Percentiles rank a stretch among this genome's conserved stretches.
Evolutionary conservation across 2,797 vertebrate genomes (phyloP).

Genomic region (Phataginus tricuspis): DNA sequence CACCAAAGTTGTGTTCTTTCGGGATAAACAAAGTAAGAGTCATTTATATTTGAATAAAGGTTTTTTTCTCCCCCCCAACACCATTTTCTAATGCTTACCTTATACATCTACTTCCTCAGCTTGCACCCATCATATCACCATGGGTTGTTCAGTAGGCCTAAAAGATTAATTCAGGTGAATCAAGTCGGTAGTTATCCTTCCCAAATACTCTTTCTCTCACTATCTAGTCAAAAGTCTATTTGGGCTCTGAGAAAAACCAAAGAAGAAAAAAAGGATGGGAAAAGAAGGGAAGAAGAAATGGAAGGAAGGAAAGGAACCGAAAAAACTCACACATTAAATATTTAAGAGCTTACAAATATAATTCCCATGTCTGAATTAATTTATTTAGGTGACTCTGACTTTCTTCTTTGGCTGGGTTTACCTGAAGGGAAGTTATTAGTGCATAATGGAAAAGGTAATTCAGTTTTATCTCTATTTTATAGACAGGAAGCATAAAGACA

Average conservation of each 20-base stretch:
- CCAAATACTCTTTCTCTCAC: neutral
- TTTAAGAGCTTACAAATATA: neutral
- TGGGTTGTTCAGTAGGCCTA: neutral
- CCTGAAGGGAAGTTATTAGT: neutral
- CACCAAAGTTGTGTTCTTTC: neutral
- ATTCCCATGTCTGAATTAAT: conserved; percentile 65
- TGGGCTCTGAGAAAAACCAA: neutral
- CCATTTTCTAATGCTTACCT: neutral
- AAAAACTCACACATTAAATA: neutral
- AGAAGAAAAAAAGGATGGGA: neutral
- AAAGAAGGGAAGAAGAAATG: neutral
- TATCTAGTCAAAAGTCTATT: neutral
- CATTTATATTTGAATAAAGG: neutral
- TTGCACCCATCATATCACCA: neutral
- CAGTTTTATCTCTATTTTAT: neutral
- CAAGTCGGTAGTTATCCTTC: neutral
- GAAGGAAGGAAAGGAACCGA: neutral
- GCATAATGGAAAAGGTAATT: neutral
- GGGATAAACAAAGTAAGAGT: neutral
- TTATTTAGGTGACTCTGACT: neutral
- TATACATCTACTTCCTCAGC: neutral
- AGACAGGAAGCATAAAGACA: neutral
- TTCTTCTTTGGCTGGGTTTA: neutral
- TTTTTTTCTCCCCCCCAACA: too few species aligned
- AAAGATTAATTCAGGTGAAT: conserved; percentile 17